phyloP scores from a whole-genome alignment of 2,888 invertebrate species.

The Lordiphosa fenestrarum region DNA sequence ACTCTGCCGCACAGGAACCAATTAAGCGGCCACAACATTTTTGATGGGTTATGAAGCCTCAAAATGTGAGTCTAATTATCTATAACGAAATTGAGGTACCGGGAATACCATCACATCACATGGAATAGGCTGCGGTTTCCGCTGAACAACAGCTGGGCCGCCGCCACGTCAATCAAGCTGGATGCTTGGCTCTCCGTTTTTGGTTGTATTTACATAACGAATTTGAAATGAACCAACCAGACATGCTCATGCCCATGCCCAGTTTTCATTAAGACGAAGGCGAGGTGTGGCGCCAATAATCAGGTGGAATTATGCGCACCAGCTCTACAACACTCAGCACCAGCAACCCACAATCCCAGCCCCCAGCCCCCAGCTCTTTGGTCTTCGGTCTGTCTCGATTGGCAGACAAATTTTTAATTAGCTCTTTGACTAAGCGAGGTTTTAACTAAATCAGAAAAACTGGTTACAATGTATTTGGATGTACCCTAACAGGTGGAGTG shows the following conservation, averaged over 20 bases:
- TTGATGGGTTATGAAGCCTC: constrained; percentile 46
- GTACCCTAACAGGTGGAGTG: constrained; percentile 5
- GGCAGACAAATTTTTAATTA: constrained; percentile 41
- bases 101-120: constrained; percentile 8
- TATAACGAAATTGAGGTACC: constrained; percentile 53
- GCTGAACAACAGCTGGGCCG: constrained; percentile 11
- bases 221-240: constrained; percentile 46
- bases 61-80: constrained; percentile 47
- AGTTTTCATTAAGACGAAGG: constrained; percentile 56
- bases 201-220: constrained; percentile 62
- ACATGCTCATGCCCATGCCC: constrained; percentile 61
- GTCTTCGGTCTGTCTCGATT: constrained; percentile 11
- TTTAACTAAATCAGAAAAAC: constrained; percentile 42
- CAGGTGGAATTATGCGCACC: constrained; percentile 30
- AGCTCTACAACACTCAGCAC: constrained; percentile 4
- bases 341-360: not conserved
- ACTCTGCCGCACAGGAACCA: constrained; percentile 36
- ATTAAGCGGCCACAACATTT: constrained; percentile 46
- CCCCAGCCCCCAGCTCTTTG: no score
- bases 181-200: constrained; percentile 40
- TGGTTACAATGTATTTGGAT: constrained; percentile 20
- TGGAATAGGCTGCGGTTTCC: constrained; percentile 55
- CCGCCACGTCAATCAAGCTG: constrained; percentile 9
- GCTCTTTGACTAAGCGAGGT: constrained; percentile 39
- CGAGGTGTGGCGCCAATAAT: no score